Conservation (phyloP, 1,140 invertebrate species). For the Dermatophagoides farinae region DNA sequence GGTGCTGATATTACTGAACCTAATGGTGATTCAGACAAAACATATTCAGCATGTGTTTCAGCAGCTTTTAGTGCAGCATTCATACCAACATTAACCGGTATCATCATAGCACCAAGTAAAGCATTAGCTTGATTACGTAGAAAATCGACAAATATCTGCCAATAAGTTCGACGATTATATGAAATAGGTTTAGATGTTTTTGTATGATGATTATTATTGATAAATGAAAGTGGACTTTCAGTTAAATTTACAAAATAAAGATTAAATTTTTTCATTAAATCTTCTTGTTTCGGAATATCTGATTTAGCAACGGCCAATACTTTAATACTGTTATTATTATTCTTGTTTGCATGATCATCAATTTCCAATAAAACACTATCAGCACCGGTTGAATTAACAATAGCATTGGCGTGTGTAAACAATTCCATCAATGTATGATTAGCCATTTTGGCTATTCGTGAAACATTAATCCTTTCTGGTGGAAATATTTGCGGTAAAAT, state of each 20-base stretch:
- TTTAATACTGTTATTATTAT: neutral
- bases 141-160: neutral
- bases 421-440: neutral
- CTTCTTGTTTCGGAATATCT: neutral
- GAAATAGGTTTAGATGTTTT: neutral
- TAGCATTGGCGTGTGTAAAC: neutral
- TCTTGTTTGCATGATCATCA: neutral
- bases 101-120: neutral
- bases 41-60: neutral
- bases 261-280: neutral
- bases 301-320: neutral
- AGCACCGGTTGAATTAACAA: neutral
- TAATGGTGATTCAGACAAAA: neutral
- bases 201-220: neutral
- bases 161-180: neutral
- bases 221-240: neutral
- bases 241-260: neutral
- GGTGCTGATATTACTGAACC: neutral
- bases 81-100: neutral
- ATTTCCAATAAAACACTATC: constrained; percentile 1
- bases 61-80: neutral
- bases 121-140: neutral
- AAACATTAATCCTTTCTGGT: neutral
- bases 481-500: no score
- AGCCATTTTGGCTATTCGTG: neutral